Evolutionary conservation across 2,797 vertebrate genomes (phyloP).

Genomic region (Silurus lanzhouensis): DNA sequence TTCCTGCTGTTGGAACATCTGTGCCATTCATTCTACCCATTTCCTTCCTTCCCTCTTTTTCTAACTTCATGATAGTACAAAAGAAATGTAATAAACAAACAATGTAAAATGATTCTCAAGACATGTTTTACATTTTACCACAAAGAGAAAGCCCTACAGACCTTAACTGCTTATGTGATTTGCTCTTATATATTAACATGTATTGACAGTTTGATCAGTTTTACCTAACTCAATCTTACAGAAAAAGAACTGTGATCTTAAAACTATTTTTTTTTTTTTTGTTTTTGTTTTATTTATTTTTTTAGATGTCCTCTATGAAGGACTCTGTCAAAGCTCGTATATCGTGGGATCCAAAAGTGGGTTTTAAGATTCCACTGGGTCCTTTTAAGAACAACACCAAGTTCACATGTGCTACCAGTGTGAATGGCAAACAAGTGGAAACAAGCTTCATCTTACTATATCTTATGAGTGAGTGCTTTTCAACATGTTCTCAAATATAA

Average conservation of each 20-base stretch:
- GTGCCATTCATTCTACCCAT: constrained; percentile 66
- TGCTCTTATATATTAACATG: not conserved
- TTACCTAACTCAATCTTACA: not conserved
- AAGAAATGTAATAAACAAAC: constrained; percentile 53
- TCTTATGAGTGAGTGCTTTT: constrained; percentile 79
- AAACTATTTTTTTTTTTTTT: constrained; percentile 11
- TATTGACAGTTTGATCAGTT: not conserved
- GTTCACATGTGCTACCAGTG: constrained; percentile 68
- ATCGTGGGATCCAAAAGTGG: constrained; percentile 81
- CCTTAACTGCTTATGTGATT: not conserved
- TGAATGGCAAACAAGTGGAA: constrained; percentile 54
- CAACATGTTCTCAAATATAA: not conserved
- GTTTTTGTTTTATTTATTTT: constrained; percentile 29
- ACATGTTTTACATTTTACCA: not conserved
- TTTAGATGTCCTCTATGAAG: constrained; percentile 35
- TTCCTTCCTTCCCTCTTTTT: constrained; percentile 60
- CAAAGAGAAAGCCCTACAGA: not conserved
- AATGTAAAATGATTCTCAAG: constrained; percentile 27
- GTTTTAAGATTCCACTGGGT: constrained; percentile 76
- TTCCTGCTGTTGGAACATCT: constrained; percentile 66
- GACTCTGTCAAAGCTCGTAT: constrained; percentile 46
- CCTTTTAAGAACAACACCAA: constrained; percentile 41
- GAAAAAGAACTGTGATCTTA: not conserved
- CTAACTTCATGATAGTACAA: constrained; percentile 66
- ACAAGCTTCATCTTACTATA: constrained; percentile 71